These are phyloP conservation scores for Holcopasites calliopsidis DNA, from an alignment of 1,140 invertebrate genomes.

Conservation along the genomic window DNA sequence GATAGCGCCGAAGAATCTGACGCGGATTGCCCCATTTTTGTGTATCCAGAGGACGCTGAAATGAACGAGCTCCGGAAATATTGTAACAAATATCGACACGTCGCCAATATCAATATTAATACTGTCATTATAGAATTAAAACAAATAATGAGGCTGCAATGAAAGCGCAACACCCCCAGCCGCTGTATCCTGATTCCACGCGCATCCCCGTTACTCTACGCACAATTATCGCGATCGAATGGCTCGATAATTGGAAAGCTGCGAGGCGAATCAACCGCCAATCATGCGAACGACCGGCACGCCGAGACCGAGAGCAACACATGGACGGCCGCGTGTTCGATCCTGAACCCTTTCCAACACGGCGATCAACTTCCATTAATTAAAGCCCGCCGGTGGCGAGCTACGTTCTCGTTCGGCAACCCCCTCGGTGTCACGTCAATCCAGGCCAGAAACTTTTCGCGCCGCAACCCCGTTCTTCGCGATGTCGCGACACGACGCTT, in stretches of 20 bases:
- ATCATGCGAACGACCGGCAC: background rate
- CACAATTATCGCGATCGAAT: background rate
- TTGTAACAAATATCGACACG: too few species aligned
- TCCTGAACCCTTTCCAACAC: conserved; percentile 2
- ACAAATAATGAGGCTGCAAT: too few species aligned
- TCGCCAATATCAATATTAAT: too few species aligned
- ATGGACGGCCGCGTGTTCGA: background rate
- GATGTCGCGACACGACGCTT: conserved; percentile 28
- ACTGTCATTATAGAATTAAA: too few species aligned
- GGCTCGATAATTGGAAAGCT: conserved; percentile 11
- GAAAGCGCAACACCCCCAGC: too few species aligned
- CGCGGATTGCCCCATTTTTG: conserved; percentile 35
- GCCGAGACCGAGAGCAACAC: background rate
- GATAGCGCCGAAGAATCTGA: conserved; percentile 10
- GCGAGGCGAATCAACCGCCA: background rate
- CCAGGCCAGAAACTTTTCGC: conserved; percentile 45
- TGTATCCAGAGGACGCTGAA: conserved; percentile 32
- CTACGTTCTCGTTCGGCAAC: background rate
- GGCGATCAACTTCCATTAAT: conserved; percentile 40
- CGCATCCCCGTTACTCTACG: too few species aligned
- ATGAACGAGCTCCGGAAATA: too few species aligned
- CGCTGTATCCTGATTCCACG: too few species aligned
- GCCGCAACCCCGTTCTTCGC: conserved; percentile 45
- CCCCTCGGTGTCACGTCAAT: conserved; percentile 25
- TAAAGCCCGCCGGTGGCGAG: background rate